Evolutionary conservation across 1,140 invertebrate species (phyloP).

Genomic region (Hyles vespertilio): DNA sequence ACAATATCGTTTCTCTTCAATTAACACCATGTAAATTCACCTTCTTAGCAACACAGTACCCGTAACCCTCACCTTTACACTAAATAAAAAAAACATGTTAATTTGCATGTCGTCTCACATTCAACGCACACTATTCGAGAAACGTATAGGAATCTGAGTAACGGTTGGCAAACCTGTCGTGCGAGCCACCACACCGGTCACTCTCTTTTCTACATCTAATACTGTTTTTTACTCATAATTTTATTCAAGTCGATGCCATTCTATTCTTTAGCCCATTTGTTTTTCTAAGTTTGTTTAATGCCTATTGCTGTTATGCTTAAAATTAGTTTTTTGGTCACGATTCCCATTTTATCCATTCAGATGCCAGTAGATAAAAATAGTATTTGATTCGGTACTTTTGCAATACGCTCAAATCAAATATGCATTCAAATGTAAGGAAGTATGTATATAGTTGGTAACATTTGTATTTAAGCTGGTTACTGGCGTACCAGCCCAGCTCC

Average conservation of each 20-base stretch:
- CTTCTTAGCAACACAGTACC: background rate
- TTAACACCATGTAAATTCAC: no score
- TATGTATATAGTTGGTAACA: constrained; percentile 9
- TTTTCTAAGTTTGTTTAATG: no score
- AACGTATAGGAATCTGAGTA: constrained; percentile 52
- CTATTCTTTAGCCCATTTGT: background rate
- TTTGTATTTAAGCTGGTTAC: background rate
- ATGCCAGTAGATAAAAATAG: no score
- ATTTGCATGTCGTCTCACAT: constrained; percentile 50
- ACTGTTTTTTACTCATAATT: background rate
- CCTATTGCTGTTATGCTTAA: no score
- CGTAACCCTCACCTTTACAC: constrained; percentile 4
- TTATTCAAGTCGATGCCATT: background rate
- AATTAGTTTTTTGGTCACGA: no score
- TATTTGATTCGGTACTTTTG: no score
- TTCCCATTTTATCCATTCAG: no score
- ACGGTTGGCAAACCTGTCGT: constrained; percentile 41
- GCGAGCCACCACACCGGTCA: constrained; percentile 3
- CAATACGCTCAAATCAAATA: background rate
- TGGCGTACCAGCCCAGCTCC: constrained; percentile 18
- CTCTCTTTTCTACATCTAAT: background rate
- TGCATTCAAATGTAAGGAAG: constrained; percentile 18
- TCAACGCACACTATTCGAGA: constrained; percentile 52
- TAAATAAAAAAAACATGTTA: constrained; percentile 24
- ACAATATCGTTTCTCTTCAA: no score